phyloP scores from a whole-genome alignment of 2,797 vertebrate species.

The Eidolon dupreanum region DNA sequence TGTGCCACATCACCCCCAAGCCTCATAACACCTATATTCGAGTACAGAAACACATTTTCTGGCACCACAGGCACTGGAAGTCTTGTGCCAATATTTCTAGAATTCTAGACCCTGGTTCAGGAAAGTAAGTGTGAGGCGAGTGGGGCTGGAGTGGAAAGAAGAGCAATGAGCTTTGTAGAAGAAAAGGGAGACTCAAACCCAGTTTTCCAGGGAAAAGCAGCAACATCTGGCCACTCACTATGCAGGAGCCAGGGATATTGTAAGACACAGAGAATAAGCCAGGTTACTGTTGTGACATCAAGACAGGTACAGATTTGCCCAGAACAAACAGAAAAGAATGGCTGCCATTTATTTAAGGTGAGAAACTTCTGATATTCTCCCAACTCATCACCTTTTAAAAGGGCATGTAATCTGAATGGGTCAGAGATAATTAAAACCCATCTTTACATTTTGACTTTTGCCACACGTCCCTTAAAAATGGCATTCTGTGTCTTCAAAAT shows the following conservation, averaged over 20 bases:
- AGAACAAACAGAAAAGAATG: neutral
- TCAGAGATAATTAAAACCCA: neutral
- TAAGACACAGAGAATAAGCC: neutral
- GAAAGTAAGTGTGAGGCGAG: neutral
- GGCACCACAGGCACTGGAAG: neutral
- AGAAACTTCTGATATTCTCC: neutral
- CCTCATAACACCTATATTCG: neutral
- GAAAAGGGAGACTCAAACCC: neutral
- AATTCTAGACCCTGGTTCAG: neutral
- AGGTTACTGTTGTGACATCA: neutral
- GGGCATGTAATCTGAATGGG: neutral
- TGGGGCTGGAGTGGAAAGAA: neutral
- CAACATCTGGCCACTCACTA: too few relatives aligned
- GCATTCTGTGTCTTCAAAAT: neutral
- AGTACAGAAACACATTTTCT: neutral
- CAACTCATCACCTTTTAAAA: constrained; percentile 4
- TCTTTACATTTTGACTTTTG: neutral
- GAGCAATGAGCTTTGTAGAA: neutral
- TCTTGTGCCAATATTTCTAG: neutral
- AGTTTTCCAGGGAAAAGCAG: neutral
- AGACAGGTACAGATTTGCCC: neutral
- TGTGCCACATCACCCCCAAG: neutral
- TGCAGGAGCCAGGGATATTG: neutral
- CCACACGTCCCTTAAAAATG: neutral
- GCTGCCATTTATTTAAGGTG: neutral